Evolutionary conservation across 2,888 invertebrate genomes (phyloP).

Genomic region (Ectemnius lituratus): DNA sequence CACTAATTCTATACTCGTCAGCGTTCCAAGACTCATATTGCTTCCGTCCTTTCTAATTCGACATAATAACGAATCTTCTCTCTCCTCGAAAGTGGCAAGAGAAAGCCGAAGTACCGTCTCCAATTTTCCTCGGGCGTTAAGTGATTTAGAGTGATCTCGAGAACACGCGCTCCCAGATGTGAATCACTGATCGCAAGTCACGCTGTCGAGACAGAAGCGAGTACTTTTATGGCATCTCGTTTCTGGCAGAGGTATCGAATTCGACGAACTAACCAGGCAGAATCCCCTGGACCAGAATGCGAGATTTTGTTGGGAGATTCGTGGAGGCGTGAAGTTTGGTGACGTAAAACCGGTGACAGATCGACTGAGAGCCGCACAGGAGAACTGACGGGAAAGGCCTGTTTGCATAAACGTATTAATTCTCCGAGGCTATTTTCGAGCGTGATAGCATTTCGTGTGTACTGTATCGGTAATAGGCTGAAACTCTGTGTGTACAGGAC

Average conservation of each 20-base stretch:
- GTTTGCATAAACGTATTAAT: slow-evolving; percentile 41
- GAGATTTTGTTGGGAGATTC: background rate
- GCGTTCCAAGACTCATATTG: too few species aligned
- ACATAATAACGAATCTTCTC: too few species aligned
- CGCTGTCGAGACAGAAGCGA: background rate
- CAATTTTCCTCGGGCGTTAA: too few species aligned
- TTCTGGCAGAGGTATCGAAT: background rate
- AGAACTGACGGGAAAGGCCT: slow-evolving; percentile 3
- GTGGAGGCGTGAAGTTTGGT: slow-evolving; percentile 14
- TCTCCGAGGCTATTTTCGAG: slow-evolving; percentile 58
- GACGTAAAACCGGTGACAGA: slow-evolving; percentile 5
- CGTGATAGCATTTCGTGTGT: slow-evolving; percentile 49
- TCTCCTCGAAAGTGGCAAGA: too few species aligned
- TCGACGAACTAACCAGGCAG: background rate
- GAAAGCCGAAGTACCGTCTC: too few species aligned
- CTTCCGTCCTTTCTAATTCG: too few species aligned
- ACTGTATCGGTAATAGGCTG: slow-evolving; percentile 43
- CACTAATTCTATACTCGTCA: too few species aligned
- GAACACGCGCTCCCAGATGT: too few species aligned
- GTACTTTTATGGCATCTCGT: slow-evolving; percentile 1
- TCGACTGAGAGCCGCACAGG: slow-evolving; percentile 8
- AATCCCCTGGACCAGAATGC: background rate
- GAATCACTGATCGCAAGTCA: too few species aligned
- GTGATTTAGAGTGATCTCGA: too few species aligned
- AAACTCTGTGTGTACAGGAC: slow-evolving; percentile 16